phyloP scores from a whole-genome alignment of 2,797 vertebrate species.

The Meriones psammophilus region DNA sequence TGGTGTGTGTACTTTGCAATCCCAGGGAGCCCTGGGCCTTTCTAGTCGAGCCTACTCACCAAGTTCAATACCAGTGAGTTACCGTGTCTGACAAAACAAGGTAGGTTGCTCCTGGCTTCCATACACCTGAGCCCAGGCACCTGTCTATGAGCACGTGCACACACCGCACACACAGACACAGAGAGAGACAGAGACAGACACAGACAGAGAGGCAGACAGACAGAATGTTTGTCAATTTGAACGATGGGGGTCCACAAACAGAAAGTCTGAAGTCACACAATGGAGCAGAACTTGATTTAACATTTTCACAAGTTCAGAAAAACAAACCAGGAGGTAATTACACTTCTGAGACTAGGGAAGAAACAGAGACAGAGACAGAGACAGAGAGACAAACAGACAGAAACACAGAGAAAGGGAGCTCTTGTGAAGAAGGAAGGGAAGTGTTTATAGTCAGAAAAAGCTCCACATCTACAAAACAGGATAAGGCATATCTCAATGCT shows the following conservation, averaged over 20 bases:
- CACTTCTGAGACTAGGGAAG: background rate
- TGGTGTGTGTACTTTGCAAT: background rate
- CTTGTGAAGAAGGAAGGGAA: slow-evolving; percentile 63
- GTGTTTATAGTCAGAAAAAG: slow-evolving; percentile 67
- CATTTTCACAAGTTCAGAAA: slow-evolving; percentile 39
- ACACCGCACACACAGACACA: background rate
- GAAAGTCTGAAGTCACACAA: background rate
- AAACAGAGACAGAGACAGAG: background rate
- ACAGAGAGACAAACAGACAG: background rate
- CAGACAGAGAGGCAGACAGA: background rate
- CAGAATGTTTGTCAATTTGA: background rate
- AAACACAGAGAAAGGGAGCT: background rate
- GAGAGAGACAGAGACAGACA: background rate
- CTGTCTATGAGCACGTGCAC: no score
- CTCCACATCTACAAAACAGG: slow-evolving; percentile 72
- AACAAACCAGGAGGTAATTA: slow-evolving; percentile 49
- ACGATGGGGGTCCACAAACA: background rate
- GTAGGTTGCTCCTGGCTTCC: background rate
- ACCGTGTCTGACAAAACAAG: background rate
- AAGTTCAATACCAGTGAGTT: background rate
- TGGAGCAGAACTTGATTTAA: slow-evolving; percentile 19
- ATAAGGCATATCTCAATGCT: slow-evolving; percentile 68
- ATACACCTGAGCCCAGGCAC: background rate
- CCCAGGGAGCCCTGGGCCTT: background rate
- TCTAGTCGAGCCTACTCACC: background rate